Evolutionary conservation across 2,113 vertebrate genomes (phyloP).

Genomic region (Lynx canadensis): DNA sequence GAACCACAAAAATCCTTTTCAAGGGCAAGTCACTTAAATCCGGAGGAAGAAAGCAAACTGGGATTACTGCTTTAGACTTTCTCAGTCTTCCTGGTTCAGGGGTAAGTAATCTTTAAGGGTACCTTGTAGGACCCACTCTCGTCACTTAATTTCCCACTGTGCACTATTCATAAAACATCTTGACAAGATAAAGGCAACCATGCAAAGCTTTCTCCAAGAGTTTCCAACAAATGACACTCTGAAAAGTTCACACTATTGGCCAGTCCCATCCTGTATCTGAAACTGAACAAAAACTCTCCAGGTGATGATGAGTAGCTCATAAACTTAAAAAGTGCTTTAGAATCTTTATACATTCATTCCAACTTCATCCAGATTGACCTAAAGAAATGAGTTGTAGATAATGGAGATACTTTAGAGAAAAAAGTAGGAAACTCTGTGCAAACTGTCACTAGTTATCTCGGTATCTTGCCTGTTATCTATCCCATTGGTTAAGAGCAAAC

Average conservation of each 20-base stretch:
- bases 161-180: neutral
- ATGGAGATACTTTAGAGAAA: neutral
- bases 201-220: neutral
- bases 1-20: neutral
- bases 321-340: neutral
- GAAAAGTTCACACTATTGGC: neutral
- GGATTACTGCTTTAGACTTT: neutral
- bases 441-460: neutral
- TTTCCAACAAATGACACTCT: conserved; percentile 22
- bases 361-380: neutral
- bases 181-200: neutral
- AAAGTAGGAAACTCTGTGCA: neutral
- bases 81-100: neutral
- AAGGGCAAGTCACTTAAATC: neutral
- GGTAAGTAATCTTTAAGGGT: neutral
- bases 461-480: neutral
- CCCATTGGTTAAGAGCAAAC: neutral
- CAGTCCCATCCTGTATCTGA: neutral
- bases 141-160: neutral
- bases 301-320: neutral
- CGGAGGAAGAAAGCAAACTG: neutral
- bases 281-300: neutral
- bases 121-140: neutral
- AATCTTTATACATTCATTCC: neutral
- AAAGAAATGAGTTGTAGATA: neutral